A percentile compares a stretch with the other conserved stretches of the same genome.
These are phyloP conservation scores for Platyura marginata DNA, from an alignment of 1,140 invertebrate species.

Conservation along the genomic window DNA sequence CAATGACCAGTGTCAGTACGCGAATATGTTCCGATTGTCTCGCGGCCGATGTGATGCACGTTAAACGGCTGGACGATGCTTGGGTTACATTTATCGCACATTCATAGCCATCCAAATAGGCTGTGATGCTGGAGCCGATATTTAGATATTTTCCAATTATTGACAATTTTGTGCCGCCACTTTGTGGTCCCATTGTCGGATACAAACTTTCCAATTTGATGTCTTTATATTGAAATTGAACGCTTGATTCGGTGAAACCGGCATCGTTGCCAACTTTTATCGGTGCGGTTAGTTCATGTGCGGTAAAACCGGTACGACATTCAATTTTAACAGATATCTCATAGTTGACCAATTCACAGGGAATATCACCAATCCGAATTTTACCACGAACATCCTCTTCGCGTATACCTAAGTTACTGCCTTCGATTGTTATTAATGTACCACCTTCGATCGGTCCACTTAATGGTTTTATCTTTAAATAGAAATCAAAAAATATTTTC, in stretches of 20 bases:
- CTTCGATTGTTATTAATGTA: slow-evolving; percentile 87
- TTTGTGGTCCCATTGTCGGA: slow-evolving; percentile 75
- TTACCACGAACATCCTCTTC: slow-evolving; percentile 79
- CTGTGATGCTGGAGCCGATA: slow-evolving; percentile 76
- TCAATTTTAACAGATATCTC: slow-evolving; percentile 83
- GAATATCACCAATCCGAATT: slow-evolving; percentile 77
- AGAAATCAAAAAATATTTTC: slow-evolving; percentile 29
- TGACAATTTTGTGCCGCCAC: slow-evolving; percentile 82
- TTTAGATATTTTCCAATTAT: slow-evolving; percentile 84
- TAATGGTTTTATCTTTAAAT: slow-evolving; percentile 57
- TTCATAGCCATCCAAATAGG: slow-evolving; percentile 72
- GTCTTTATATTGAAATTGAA: slow-evolving; percentile 79
- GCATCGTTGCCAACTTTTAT: slow-evolving; percentile 80
- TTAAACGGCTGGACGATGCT: slow-evolving; percentile 71
- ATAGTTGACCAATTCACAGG: slow-evolving; percentile 75
- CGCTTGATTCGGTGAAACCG: slow-evolving; percentile 71
- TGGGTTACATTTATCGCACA: slow-evolving; percentile 77
- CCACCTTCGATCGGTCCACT: slow-evolving; percentile 92
- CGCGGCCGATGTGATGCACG: slow-evolving; percentile 66
- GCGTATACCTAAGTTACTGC: slow-evolving; percentile 83
- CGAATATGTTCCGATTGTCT: slow-evolving; percentile 28
- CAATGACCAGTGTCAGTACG: slow-evolving; percentile 56
- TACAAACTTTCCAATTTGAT: slow-evolving; percentile 61
- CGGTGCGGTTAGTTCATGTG: slow-evolving; percentile 52
- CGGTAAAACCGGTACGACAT: slow-evolving; percentile 64